Percentiles rank a stretch among this genome's conserved stretches.
Evolutionary conservation across 2,113 vertebrate genomes (phyloP).

Genomic region (Odobenus rosmarus): DNA sequence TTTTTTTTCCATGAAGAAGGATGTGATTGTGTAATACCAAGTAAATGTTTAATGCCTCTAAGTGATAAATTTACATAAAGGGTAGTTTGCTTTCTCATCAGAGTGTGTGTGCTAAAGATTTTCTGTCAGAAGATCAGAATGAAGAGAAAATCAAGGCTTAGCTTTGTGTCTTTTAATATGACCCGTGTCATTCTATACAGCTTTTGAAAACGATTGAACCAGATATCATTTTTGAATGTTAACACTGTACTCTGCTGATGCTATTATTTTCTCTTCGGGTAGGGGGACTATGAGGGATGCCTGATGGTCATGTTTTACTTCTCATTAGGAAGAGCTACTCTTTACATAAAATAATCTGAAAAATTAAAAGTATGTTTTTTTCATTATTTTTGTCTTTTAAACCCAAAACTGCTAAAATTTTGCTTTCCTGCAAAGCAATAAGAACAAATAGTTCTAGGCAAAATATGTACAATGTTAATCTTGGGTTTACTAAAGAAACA

Average conservation of each 20-base stretch:
- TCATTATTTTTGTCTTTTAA: constrained; percentile 30
- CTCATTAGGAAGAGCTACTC: constrained; percentile 15
- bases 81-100: constrained; percentile 70
- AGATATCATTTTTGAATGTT: constrained; percentile 16
- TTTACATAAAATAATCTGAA: constrained; percentile 72
- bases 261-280: constrained; percentile 74
- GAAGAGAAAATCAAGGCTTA: constrained; percentile 64
- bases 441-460: not conserved
- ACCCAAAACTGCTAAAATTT: not conserved
- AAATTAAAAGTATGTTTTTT: constrained; percentile 2
- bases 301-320: constrained; percentile 59
- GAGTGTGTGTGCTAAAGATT: constrained; percentile 71
- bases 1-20: not conserved
- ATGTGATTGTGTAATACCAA: constrained; percentile 60
- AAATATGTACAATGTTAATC: not conserved
- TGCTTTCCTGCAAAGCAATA: not conserved
- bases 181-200: constrained; percentile 51
- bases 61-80: constrained; percentile 73
- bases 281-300: constrained; percentile 63
- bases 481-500: not conserved
- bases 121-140: constrained; percentile 82
- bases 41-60: constrained; percentile 40
- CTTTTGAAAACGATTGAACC: constrained; percentile 69
- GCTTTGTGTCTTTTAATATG: constrained; percentile 73
- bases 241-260: constrained; percentile 63